A percentile compares a stretch with the other conserved stretches of the same genome.
These are phyloP conservation scores for Helostoma temminkii DNA, from an alignment of 2,797 vertebrate genomes.

Conservation along the genomic window DNA sequence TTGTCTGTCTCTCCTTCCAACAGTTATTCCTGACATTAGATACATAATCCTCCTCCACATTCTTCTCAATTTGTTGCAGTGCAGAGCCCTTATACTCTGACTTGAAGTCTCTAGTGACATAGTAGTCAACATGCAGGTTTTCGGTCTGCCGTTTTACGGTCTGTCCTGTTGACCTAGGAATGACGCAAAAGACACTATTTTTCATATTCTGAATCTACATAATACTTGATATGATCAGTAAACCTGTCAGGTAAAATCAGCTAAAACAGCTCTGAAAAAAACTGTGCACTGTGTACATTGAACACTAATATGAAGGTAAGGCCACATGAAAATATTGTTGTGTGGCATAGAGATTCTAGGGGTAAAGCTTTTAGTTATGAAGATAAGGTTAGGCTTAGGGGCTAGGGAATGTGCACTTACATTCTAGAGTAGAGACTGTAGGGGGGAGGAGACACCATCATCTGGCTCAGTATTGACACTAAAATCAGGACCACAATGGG, in stretches of 20 bases:
- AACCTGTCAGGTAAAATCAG: no score
- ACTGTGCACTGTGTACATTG: background rate
- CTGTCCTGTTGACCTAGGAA: slow-evolving; percentile 91
- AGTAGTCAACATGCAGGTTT: slow-evolving; percentile 92
- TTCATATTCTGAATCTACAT: background rate
- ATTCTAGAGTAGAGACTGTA: slow-evolving; percentile 95
- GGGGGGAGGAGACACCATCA: slow-evolving; percentile 97
- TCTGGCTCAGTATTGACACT: slow-evolving; percentile 95
- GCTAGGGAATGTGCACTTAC: slow-evolving; percentile 79
- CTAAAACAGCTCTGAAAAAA: background rate
- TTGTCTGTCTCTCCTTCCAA: slow-evolving; percentile 98
- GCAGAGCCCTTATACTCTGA: slow-evolving; percentile 93
- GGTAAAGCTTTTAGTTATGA: no score
- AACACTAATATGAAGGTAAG: background rate
- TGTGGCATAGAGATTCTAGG: no score
- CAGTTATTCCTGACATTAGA: slow-evolving; percentile 96
- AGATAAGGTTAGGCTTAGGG: background rate
- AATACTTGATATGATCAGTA: background rate
- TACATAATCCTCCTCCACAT: slow-evolving; percentile 97
- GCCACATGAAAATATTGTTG: no score
- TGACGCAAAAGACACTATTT: background rate
- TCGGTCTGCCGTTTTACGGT: slow-evolving; percentile 94
- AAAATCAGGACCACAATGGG: slow-evolving; percentile 96
- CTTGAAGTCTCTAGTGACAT: slow-evolving; percentile 95
- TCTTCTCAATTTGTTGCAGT: slow-evolving; percentile 96